phyloP scores from a whole-genome alignment of 2,888 invertebrate species.

The Diabrotica balteata region DNA sequence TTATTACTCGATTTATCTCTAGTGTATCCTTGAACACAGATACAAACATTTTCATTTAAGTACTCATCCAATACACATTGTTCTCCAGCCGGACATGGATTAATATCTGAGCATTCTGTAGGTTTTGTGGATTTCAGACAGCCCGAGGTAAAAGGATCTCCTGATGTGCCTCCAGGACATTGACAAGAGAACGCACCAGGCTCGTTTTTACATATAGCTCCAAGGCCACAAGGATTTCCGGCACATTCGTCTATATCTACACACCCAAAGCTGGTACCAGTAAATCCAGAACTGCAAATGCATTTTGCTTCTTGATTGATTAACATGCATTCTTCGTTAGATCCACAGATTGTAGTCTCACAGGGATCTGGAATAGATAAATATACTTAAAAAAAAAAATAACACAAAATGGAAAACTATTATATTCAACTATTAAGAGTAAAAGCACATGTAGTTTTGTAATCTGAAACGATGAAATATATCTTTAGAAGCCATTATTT shows the following conservation, averaged over 20 bases:
- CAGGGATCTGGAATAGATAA: slow-evolving; percentile 77
- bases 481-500: too few relatives aligned
- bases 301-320: slow-evolving; percentile 85
- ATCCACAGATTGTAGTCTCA: slow-evolving; percentile 82
- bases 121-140: slow-evolving; percentile 72
- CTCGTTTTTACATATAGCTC: slow-evolving; percentile 88
- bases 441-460: too few relatives aligned
- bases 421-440: too few relatives aligned
- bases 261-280: slow-evolving; percentile 75
- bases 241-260: slow-evolving; percentile 90
- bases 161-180: slow-evolving; percentile 82
- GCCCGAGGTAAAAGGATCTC: slow-evolving; percentile 82
- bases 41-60: slow-evolving; percentile 81
- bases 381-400: too few relatives aligned
- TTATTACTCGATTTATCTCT: slow-evolving; percentile 75
- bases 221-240: slow-evolving; percentile 79
- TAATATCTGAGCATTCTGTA: slow-evolving; percentile 74
- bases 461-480: too few relatives aligned
- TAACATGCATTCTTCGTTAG: slow-evolving; percentile 88
- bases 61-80: slow-evolving; percentile 82
- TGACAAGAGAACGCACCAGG: slow-evolving; percentile 87
- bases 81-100: slow-evolving; percentile 85
- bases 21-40: slow-evolving; percentile 87
- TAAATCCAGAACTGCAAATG: slow-evolving; percentile 82
- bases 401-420: too few relatives aligned